Evolutionary conservation across 2,113 vertebrate genomes (phyloP).

Genomic region (Chaetorhynchus papuensis): DNA sequence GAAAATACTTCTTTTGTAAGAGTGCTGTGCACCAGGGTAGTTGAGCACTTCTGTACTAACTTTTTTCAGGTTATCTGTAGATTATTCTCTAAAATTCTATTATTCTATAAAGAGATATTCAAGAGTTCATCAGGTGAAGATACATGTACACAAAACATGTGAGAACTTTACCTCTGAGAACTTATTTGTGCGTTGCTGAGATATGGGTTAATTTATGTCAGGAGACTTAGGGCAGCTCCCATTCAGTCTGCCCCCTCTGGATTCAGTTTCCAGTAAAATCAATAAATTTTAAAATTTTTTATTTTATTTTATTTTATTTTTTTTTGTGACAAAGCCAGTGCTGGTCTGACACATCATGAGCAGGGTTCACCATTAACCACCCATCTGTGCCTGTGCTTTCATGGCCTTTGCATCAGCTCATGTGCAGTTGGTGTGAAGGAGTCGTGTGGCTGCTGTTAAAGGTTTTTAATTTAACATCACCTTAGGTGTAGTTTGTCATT

Average conservation of each 20-base stretch:
- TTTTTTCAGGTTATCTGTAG: neutral
- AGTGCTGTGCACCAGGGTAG: neutral
- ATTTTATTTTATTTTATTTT: too few species aligned
- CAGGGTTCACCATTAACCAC: neutral
- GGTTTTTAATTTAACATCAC: neutral
- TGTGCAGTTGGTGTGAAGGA: neutral
- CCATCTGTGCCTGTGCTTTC: neutral
- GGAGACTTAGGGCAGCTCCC: neutral
- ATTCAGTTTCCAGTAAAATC: neutral
- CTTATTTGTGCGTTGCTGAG: neutral
- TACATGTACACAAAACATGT: neutral
- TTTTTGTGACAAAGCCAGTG: rapidly evolving
- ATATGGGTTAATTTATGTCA: rapidly evolving
- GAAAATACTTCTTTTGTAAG: neutral
- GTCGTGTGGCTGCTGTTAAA: neutral
- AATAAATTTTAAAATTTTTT: neutral
- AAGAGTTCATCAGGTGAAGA: neutral
- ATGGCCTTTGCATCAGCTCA: neutral
- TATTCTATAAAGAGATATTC: too few species aligned
- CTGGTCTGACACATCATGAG: neutral
- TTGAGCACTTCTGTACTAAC: neutral
- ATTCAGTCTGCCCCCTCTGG: neutral
- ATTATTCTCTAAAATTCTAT: neutral
- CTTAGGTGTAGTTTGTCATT: neutral
- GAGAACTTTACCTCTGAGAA: neutral